Conservation (phyloP, 1,140 invertebrate species). For the Daktulosphaira vitifoliae region DNA sequence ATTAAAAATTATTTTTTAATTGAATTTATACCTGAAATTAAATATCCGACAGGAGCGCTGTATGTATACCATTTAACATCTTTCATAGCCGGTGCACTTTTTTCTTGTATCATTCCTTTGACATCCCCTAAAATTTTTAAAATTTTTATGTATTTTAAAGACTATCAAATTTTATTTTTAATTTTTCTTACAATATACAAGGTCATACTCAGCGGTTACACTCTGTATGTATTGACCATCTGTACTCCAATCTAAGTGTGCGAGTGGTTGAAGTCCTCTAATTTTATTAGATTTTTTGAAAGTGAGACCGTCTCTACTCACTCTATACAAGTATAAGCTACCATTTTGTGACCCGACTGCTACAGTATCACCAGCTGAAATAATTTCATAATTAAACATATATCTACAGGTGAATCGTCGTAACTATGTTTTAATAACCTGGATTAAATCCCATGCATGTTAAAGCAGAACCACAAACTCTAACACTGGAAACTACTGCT, state of each 20-base stretch:
- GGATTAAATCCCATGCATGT: slow-evolving; percentile 79
- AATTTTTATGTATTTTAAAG: background rate
- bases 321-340: slow-evolving; percentile 72
- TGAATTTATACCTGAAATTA: slow-evolving; percentile 58
- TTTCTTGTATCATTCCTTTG: slow-evolving; percentile 69
- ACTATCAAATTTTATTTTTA: no score
- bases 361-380: slow-evolving; percentile 73
- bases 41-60: slow-evolving; percentile 72
- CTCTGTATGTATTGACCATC: slow-evolving; percentile 79
- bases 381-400: background rate
- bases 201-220: slow-evolving; percentile 85
- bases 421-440: slow-evolving; percentile 47
- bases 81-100: slow-evolving; percentile 76
- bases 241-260: slow-evolving; percentile 83
- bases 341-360: slow-evolving; percentile 86
- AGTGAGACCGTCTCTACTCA: slow-evolving; percentile 73
- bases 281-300: slow-evolving; percentile 84
- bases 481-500: slow-evolving; percentile 66
- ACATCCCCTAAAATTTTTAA: slow-evolving; percentile 62
- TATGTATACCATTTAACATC: slow-evolving; percentile 81
- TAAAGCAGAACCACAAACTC: slow-evolving; percentile 74
- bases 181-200: slow-evolving; percentile 71
- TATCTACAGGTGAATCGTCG: background rate
- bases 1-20: no score
- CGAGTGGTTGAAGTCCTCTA: slow-evolving; percentile 66